A percentile compares a stretch with the other conserved stretches of the same genome.
Conservation (phyloP, 2,113 vertebrate species). For the Urocynchramus pylzowi region DNA sequence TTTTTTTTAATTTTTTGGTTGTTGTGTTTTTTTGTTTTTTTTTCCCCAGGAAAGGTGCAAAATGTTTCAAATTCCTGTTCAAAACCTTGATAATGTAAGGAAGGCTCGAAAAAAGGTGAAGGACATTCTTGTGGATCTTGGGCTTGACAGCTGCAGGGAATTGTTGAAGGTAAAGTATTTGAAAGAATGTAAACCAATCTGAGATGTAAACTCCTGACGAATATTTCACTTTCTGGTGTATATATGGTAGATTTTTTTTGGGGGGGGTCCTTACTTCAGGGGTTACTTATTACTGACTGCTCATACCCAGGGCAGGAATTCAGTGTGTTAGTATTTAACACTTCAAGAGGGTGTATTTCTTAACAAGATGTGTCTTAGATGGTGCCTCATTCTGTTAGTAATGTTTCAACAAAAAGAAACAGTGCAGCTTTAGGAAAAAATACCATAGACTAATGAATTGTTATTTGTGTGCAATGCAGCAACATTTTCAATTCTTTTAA, state of each 20-base stretch:
- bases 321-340: neutral
- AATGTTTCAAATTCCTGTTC: conserved; percentile 90
- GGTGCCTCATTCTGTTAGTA: neutral
- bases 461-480: neutral
- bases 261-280: neutral
- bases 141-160: conserved; percentile 82
- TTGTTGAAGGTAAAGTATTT: conserved; percentile 76
- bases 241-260: neutral
- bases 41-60: conserved; percentile 63
- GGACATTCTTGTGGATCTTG: conserved; percentile 83
- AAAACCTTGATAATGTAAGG: conserved; percentile 84
- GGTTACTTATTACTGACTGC: neutral
- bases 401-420: neutral
- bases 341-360: neutral
- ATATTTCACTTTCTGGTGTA: neutral
- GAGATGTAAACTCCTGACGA: neutral
- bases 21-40: neutral
- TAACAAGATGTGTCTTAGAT: neutral
- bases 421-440: neutral
- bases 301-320: neutral
- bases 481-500: neutral
- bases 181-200: neutral
- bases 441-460: neutral
- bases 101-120: conserved; percentile 86
- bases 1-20: neutral